Percentiles rank a stretch among this genome's conserved stretches.
These are phyloP conservation scores for Rousettus madagascariensis DNA, from an alignment of 2,797 vertebrate species.

Conservation along the genomic window DNA sequence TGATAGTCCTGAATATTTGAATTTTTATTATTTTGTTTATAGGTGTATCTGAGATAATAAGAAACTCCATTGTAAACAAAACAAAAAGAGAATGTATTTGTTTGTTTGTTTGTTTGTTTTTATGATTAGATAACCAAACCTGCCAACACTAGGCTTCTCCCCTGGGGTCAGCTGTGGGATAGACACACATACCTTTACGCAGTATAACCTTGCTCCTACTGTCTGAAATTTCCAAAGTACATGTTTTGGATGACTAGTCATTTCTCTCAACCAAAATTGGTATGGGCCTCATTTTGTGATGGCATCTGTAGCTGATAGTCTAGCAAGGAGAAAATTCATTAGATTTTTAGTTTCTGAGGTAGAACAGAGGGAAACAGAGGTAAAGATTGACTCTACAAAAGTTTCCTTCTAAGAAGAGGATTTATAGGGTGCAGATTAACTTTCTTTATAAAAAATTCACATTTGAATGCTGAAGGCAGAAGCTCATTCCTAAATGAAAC, in stretches of 20 bases:
- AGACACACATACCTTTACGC: background rate
- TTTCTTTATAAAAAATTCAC: constrained; percentile 21
- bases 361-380: constrained; percentile 5
- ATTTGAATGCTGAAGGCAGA: background rate
- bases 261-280: background rate
- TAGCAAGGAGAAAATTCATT: background rate
- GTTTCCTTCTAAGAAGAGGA: background rate
- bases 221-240: background rate
- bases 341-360: background rate
- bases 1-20: background rate
- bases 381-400: background rate
- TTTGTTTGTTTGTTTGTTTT: background rate
- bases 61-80: background rate
- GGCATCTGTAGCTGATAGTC: background rate
- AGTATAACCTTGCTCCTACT: background rate
- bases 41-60: background rate
- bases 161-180: background rate
- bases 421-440: background rate
- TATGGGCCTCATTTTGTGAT: background rate
- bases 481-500: background rate
- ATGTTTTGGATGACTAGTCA: background rate
- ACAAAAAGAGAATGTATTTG: background rate
- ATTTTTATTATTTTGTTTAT: background rate
- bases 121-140: background rate
- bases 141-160: background rate